Conservation (phyloP, 2,113 vertebrate genomes). For the Bos indicus region DNA sequence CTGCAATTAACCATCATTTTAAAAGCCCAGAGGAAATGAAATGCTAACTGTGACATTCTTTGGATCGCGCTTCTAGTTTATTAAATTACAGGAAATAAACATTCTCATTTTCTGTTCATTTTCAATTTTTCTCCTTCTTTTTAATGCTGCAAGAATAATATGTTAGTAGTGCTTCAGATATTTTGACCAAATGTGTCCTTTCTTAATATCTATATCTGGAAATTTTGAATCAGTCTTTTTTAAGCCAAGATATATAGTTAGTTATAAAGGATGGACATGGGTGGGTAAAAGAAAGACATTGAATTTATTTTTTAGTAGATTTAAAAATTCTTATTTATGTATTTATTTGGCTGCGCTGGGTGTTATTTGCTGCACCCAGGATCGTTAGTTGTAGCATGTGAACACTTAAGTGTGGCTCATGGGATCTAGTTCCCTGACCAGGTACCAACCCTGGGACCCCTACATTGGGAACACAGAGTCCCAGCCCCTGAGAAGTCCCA, state of each 20-base stretch:
- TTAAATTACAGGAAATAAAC: conserved; percentile 36
- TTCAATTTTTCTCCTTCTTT: background rate
- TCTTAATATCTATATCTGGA: conserved; percentile 16
- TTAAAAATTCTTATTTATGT: background rate
- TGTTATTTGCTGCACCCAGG: background rate
- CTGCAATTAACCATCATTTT: conserved; percentile 58
- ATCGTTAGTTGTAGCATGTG: background rate
- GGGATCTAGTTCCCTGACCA: background rate
- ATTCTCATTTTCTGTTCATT: conserved; percentile 1
- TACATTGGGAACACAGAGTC: background rate
- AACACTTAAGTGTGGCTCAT: background rate
- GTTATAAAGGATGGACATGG: background rate
- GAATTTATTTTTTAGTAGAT: background rate
- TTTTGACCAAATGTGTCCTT: background rate
- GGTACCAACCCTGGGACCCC: background rate
- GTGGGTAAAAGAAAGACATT: background rate
- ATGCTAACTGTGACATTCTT: conserved; percentile 57
- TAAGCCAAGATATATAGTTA: background rate
- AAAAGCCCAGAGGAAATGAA: conserved; percentile 63
- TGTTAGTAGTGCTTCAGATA: background rate
- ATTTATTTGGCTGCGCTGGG: background rate
- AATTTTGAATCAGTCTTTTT: background rate
- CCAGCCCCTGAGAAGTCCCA: background rate
- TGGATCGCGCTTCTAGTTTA: conserved; percentile 11
- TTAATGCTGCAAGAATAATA: background rate